phyloP scores from a whole-genome alignment of 2,113 vertebrate species.

The Octodon degus region DNA sequence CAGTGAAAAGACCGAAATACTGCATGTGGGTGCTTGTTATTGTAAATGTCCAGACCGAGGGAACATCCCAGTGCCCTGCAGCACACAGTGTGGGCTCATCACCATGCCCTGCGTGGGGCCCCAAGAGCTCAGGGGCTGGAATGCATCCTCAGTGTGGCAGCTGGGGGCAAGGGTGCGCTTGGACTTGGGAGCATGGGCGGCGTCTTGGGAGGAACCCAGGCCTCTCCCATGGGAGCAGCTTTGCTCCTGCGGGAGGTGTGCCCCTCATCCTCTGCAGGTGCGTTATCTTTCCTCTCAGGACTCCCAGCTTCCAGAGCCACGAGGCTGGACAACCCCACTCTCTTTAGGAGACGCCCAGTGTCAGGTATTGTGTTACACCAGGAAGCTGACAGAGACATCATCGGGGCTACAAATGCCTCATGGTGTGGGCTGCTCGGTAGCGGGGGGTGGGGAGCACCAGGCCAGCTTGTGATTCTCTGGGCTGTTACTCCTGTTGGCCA shows the following conservation, averaged over 20 bases:
- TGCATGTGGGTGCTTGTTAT: not conserved
- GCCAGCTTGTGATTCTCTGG: not conserved
- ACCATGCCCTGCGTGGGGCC: too few relatives aligned
- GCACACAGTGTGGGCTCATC: accelerated
- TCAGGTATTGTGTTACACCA: too few relatives aligned
- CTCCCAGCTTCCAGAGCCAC: not conserved
- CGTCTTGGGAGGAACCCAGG: not conserved
- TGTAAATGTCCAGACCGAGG: not conserved
- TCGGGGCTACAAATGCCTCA: not conserved
- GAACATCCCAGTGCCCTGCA: not conserved
- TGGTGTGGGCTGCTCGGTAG: too few relatives aligned
- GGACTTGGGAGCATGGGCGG: not conserved
- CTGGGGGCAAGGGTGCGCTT: too few relatives aligned
- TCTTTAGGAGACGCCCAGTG: too few relatives aligned
- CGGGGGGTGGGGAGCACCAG: not conserved
- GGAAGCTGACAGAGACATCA: not conserved
- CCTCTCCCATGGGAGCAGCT: not conserved
- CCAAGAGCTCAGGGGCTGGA: not conserved
- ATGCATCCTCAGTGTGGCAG: accelerated
- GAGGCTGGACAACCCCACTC: not conserved
- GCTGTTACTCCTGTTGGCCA: not conserved
- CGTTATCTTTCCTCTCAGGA: not conserved
- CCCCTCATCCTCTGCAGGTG: not conserved
- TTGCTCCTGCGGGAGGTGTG: too few relatives aligned
- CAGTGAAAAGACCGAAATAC: not conserved